phyloP scores from a whole-genome alignment of 2,113 vertebrate genomes.

The Silurus meridionalis region DNA sequence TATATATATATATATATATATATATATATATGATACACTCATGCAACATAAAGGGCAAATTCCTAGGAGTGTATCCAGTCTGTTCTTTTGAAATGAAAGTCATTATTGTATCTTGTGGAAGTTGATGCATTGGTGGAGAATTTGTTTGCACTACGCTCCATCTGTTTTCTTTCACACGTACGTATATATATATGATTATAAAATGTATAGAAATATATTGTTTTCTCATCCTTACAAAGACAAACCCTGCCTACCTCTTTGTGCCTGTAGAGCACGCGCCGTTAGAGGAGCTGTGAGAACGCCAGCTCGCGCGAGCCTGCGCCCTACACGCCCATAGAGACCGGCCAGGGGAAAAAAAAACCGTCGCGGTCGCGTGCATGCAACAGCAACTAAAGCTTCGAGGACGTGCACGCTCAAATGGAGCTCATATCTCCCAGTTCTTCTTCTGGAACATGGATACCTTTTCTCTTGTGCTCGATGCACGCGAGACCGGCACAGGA shows the following conservation, averaged over 20 bases:
- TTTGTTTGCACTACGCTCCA: background rate
- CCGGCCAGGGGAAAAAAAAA: too few relatives aligned
- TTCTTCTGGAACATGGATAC: conserved; percentile 37
- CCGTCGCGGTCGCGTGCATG: background rate
- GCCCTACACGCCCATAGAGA: conserved; percentile 12
- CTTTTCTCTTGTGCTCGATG: conserved; percentile 16
- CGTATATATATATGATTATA: too few relatives aligned
- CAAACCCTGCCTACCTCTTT: background rate
- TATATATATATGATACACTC: background rate
- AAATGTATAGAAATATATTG: too few relatives aligned
- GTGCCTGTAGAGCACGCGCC: background rate
- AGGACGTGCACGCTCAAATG: conserved; percentile 38
- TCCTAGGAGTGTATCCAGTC: background rate
- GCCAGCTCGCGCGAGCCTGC: background rate
- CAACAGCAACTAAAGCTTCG: background rate
- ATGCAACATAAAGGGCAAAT: background rate
- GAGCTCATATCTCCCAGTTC: conserved; percentile 8
- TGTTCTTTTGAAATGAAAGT: too few relatives aligned
- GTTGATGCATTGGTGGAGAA: background rate
- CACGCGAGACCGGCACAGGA: conserved; percentile 4
- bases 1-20: too few relatives aligned
- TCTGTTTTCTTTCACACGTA: background rate
- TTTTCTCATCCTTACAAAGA: too few relatives aligned
- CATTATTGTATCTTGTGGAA: background rate
- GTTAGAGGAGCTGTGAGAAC: background rate